Evolutionary conservation across 2,797 vertebrate genomes (phyloP), one percentile per base, ranked within the genome.

Genomic region (Acanthurus lineatus): DNA sequence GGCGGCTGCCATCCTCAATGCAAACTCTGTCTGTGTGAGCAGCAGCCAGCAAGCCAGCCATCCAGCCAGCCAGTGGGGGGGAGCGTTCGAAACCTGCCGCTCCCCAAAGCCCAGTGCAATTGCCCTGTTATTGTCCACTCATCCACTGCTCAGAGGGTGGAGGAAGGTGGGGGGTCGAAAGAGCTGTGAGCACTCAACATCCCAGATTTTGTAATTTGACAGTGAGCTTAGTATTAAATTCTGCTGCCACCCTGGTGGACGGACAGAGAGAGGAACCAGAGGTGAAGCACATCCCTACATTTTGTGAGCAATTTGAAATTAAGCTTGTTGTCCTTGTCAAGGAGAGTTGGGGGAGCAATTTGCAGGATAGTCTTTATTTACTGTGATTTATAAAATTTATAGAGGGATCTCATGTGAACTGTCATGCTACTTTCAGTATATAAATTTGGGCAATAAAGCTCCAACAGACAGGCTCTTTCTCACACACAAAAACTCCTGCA

Each of bases 41-140:
- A 57, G n/a, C 68, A 88, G 91, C 84, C 72, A 80, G 53, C 42
- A 67, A 32, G 28, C 28, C 28, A 32, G 28, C 28, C 28, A 32
- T 2, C 28, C 28, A 32, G 28, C 28, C 28, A 32, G 28, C 5
- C 28, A 25, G n/a, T n/a, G n/a, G n/a, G 78, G 82, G 84, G 88
- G 81, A 85, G 84, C 69, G 51, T 87, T 93, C 72, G 6, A 70
- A 49, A 92, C 68, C 48, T 32, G 52, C 72, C 49, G 20, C 77
- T 95, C 95, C 95, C 95, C 71, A 91, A 95, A 94, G 93, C 95
- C 94, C 95, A 95, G 89, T 86, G 92, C 95, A 96, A 96, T 95
- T 95, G 95, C 92, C 94, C 95, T 87, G 87, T 94, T 94, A 95
- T 94, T 96, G 95, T 94, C 94, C 92, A 95, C 88, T 94, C 93